Evolutionary conservation across 2,113 vertebrate genomes (phyloP).

Genomic region (Oxyura jamaicensis): DNA sequence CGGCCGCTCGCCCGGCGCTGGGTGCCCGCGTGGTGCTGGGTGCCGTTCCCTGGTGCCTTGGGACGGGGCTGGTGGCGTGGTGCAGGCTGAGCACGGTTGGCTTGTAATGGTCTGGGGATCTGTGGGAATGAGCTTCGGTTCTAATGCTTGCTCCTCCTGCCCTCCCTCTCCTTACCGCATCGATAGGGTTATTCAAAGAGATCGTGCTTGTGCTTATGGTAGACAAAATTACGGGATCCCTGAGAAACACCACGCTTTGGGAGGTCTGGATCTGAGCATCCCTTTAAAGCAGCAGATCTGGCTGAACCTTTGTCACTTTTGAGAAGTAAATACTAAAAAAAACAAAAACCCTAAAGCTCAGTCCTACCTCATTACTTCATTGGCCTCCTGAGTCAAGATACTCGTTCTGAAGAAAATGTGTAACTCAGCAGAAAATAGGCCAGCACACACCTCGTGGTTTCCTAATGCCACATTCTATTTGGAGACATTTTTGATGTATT

Average conservation of each 20-base stretch:
- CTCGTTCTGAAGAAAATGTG: not conserved
- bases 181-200: not conserved
- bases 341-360: not conserved
- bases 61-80: too few relatives aligned
- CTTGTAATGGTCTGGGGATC: conserved; percentile 13
- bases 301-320: not conserved
- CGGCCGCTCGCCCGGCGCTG: too few relatives aligned
- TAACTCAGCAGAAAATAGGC: not conserved
- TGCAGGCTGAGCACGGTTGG: not conserved
- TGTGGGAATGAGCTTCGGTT: not conserved
- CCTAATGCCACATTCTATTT: not conserved
- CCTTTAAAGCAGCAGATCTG: not conserved
- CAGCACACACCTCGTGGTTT: not conserved
- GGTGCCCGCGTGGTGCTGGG: too few relatives aligned
- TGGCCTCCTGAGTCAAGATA: not conserved
- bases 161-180: not conserved
- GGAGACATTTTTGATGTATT: not conserved
- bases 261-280: not conserved
- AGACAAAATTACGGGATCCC: not conserved
- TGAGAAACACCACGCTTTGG: not conserved
- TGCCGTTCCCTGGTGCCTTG: too few relatives aligned
- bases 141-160: not conserved
- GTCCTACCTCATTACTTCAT: not conserved
- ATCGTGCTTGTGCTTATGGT: not conserved
- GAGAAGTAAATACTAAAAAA: not conserved